phyloP scores from a whole-genome alignment of 2,113 vertebrate species.

The Zapornia atra region DNA sequence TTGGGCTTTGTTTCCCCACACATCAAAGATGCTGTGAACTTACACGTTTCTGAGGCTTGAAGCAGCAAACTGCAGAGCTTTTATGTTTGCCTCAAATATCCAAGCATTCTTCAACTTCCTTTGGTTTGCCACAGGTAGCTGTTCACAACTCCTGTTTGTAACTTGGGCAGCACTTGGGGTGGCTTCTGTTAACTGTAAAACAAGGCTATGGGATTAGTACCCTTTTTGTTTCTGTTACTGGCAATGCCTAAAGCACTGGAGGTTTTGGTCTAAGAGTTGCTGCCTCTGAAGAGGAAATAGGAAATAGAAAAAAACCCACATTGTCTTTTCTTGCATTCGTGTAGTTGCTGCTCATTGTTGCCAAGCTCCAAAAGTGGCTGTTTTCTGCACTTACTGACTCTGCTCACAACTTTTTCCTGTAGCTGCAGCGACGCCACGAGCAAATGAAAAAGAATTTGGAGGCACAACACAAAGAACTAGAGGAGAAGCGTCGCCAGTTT shows the following conservation, averaged over 20 bases:
- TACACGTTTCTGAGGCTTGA: neutral
- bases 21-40: neutral
- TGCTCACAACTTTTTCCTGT: neutral
- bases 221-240: neutral
- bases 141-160: neutral
- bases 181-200: neutral
- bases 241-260: neutral
- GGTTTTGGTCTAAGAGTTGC: neutral
- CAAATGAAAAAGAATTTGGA: conserved; percentile 99
- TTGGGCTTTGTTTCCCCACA: rapidly evolving
- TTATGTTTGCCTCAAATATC: neutral
- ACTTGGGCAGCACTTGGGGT: neutral
- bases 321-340: neutral
- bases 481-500: conserved; percentile 94
- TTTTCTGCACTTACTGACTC: neutral
- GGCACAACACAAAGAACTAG: conserved; percentile 96
- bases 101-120: neutral
- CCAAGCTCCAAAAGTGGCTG: neutral
- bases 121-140: neutral
- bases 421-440: conserved; percentile 96
- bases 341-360: neutral
- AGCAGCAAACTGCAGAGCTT: too few species aligned
- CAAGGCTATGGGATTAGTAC: neutral
- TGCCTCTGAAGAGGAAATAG: neutral
- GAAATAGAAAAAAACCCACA: too few species aligned